Evolutionary conservation across 2,797 vertebrate species (phyloP).

Genomic region (Brotula barbata): DNA sequence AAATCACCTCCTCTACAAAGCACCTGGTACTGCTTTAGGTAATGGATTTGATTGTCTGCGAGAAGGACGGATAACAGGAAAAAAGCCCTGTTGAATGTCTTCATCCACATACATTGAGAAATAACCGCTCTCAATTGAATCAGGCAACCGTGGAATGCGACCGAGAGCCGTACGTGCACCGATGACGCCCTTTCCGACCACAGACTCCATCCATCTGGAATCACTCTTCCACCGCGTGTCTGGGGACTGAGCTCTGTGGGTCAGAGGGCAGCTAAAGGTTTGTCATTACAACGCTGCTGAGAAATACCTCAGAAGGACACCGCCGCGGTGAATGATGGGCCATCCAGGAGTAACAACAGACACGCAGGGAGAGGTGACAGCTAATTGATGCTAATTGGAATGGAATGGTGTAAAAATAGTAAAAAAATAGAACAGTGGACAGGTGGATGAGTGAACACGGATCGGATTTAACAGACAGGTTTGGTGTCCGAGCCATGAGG

Average conservation of each 20-base stretch:
- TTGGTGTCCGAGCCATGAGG: too few species aligned
- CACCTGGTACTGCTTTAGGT: conserved; percentile 55
- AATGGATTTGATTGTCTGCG: conserved; percentile 39
- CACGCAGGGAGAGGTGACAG: conserved; percentile 34
- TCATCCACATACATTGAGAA: background rate
- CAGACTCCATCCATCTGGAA: conserved; percentile 75
- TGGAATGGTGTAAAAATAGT: background rate
- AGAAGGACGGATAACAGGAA: conserved; percentile 11
- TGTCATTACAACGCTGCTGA: conserved; percentile 72
- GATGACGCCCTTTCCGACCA: conserved; percentile 47
- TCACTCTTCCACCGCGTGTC: conserved; percentile 72
- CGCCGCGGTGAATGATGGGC: conserved; percentile 29
- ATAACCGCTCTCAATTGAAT: conserved; percentile 25
- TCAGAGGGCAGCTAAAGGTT: conserved; percentile 75
- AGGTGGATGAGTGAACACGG: too few species aligned
- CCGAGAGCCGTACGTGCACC: conserved; percentile 35
- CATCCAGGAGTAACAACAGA: conserved; percentile 48
- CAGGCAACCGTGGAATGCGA: conserved; percentile 24
- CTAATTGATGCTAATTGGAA: conserved; percentile 31
- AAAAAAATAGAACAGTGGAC: too few species aligned
- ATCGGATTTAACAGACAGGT: too few species aligned
- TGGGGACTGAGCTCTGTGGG: conserved; percentile 63
- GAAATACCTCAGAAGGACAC: conserved; percentile 56
- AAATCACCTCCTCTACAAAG: conserved; percentile 31
- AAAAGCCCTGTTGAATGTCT: conserved; percentile 10